These are phyloP conservation scores for Colossoma macropomum DNA, from an alignment of 2,113 vertebrate genomes.

Conservation along the genomic window DNA sequence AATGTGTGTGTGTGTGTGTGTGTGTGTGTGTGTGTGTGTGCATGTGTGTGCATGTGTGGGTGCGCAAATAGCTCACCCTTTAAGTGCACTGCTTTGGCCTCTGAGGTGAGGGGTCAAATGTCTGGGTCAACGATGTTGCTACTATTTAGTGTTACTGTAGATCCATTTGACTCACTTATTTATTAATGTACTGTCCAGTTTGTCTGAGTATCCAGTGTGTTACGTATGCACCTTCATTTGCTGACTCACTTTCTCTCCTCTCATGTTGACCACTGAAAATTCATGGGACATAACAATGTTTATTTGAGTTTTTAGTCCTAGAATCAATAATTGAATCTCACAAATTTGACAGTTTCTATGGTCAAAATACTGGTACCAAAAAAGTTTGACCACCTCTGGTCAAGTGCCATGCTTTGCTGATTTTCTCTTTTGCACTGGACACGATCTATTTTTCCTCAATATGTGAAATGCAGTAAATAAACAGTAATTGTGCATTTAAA, in stretches of 20 bases:
- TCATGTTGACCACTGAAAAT: neutral
- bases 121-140: conserved; percentile 16
- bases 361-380: no score
- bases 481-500: no score
- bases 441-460: no score
- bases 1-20: conserved; percentile 62
- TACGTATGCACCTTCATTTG: neutral
- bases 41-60: conserved; percentile 42
- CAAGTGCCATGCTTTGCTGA: no score
- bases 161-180: neutral
- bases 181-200: neutral
- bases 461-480: no score
- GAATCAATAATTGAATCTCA: no score
- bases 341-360: no score
- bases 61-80: conserved; percentile 21
- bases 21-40: conserved; percentile 44
- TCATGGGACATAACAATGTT: neutral
- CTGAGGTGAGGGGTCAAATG: conserved; percentile 34
- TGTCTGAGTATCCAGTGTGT: neutral
- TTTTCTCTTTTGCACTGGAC: no score
- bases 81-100: conserved; percentile 15
- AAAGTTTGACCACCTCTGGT: no score
- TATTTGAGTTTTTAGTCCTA: neutral
- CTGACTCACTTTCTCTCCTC: no score
- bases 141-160: conserved; percentile 3